Base-by-base conservation (phyloP, 2,888 invertebrate species). In the Leucania comma region DNA sequence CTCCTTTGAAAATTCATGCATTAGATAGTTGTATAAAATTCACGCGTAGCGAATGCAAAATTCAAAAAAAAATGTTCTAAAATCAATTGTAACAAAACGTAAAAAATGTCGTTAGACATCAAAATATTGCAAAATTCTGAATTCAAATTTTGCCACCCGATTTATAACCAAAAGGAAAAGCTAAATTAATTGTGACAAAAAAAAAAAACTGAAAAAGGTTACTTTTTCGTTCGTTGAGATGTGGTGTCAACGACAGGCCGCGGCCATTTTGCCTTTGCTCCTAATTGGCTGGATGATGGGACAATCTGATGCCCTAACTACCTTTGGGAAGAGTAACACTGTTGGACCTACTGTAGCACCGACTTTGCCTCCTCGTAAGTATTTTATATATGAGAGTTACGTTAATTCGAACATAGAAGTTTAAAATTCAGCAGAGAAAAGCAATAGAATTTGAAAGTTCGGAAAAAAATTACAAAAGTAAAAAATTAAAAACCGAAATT, bases 321-420 rank as follows among this genome's bases (percentile, higher is more conserved):
- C 97, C 24, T 97, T 97, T 83, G 97, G 97, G 54, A 97, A 97
- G 91, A 97, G 96, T 72, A 97, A 96, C 87, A 96, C 97, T 20
- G 96, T 96, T 83, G 94, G 96, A 46, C 96, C 97, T 14, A 96
- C 96, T 74, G 93, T 96, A 8, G 95, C 94, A 38, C 96, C 96
- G 46, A 97, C 97, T 12, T 93, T 96, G 60, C 95, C 96, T 20
- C 96, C 97, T 86, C 96, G 97, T 97, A 94, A 96, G 96, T 87
- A 50, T 29, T 42, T 42, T 2, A 3, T 4, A 3, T 4, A 22
- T 2, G 14, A 78, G 64, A 51, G 72, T 51, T 78, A 2, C 64
- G 26, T 60, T 54, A 0, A 54, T 69, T 68, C 53, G 60, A 68
- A 67, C 5, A 12, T 9, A 1, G 12, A 12, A 22, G 22, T 48